A percentile compares a stretch with the other conserved stretches of the same genome.
These are phyloP conservation scores for Gadus macrocephalus DNA, from an alignment of 2,113 vertebrate species.

Conservation along the genomic window DNA sequence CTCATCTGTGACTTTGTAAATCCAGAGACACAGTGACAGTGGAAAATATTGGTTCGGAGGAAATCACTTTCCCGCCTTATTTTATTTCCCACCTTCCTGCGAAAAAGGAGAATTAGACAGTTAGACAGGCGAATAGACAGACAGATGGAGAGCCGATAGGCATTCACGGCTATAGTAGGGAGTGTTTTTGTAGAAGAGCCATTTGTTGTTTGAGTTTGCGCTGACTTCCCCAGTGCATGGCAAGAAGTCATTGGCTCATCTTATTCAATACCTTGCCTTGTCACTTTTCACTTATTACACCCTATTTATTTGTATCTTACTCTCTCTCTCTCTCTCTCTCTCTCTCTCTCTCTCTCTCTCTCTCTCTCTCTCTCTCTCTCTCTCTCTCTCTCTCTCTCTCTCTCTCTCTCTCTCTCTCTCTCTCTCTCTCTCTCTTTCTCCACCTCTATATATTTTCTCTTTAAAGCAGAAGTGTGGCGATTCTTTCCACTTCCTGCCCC, in stretches of 20 bases:
- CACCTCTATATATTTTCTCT: conserved; percentile 1
- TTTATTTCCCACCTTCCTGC: conserved; percentile 14
- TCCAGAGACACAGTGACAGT: conserved; percentile 60
- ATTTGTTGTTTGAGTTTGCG: conserved; percentile 23
- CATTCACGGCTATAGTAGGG: conserved; percentile 20
- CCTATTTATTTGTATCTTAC: conserved; percentile 7
- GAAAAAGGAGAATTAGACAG: conserved; percentile 22
- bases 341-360: conserved; percentile 5
- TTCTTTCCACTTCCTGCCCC: conserved; percentile 13
- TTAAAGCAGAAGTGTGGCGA: neutral
- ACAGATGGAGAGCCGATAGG: conserved; percentile 4
- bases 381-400: conserved; percentile 19
- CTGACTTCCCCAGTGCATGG: conserved; percentile 42
- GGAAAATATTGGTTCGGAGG: conserved; percentile 52
- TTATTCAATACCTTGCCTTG: conserved; percentile 14
- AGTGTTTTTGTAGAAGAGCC: conserved; percentile 42
- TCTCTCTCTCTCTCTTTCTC: conserved; percentile 17
- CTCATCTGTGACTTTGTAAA: conserved; percentile 54
- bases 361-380: conserved; percentile 11
- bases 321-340: conserved; percentile 12
- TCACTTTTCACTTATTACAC: conserved; percentile 6
- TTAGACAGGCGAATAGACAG: conserved; percentile 12
- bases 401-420: conserved; percentile 17
- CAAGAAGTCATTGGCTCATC: conserved; percentile 31
- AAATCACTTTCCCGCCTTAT: conserved; percentile 52